These are phyloP conservation scores for Sebastes trivittatus DNA, from an alignment of 2,797 vertebrate species.

Conservation along the genomic window DNA sequence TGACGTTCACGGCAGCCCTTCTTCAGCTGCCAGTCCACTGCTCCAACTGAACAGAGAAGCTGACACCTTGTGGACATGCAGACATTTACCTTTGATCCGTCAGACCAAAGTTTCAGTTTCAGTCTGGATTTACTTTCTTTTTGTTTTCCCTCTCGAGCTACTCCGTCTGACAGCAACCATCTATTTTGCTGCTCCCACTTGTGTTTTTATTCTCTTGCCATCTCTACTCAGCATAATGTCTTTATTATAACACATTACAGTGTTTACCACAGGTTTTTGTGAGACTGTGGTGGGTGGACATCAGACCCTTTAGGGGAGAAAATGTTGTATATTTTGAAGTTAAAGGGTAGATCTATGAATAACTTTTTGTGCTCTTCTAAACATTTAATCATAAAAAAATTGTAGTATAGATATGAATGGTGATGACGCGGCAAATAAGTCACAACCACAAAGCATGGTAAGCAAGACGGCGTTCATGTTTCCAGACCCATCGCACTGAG, in stretches of 20 bases:
- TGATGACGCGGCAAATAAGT: no score
- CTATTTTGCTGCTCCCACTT: conserved; percentile 4
- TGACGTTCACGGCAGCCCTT: not conserved
- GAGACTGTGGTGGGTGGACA: not conserved
- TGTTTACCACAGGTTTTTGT: not conserved
- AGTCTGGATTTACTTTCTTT: conserved; percentile 4
- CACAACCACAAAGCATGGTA: no score
- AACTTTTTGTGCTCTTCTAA: not conserved
- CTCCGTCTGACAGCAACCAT: not conserved
- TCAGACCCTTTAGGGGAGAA: not conserved
- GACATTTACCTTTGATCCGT: conserved; percentile 52
- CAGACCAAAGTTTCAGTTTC: conserved; percentile 13
- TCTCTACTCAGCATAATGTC: not conserved
- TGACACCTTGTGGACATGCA: conserved; percentile 43
- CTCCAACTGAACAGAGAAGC: conserved; percentile 23
- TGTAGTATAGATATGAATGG: no score
- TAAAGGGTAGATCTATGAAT: not conserved
- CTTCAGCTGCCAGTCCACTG: conserved; percentile 21
- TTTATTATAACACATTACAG: not conserved
- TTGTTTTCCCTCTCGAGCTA: not conserved
- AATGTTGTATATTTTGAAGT: not conserved
- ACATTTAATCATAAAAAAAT: no score
- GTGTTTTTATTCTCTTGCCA: not conserved
- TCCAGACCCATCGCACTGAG: no score
- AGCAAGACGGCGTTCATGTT: no score